Percentiles rank a stretch among this genome's conserved stretches.
Conservation (phyloP, 1,140 invertebrate genomes). For the Eulimnadia texana region DNA sequence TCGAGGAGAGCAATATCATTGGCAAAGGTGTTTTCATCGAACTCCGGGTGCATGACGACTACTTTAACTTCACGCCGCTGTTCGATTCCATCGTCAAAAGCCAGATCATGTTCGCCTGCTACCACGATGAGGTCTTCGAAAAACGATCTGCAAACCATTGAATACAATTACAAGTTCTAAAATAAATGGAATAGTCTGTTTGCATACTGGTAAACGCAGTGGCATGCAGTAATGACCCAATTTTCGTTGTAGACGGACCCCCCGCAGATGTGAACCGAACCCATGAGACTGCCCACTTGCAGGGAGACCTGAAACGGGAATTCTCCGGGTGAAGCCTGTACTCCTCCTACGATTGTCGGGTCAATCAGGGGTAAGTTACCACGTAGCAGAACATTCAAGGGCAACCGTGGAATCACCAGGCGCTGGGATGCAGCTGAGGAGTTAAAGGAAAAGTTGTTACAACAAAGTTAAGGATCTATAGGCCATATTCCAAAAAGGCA, state of each 20-base stretch:
- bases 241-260: constrained; percentile 37
- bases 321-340: background rate
- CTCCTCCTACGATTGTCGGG: constrained; percentile 42
- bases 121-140: constrained; percentile 19
- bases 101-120: constrained; percentile 29
- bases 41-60: constrained; percentile 33
- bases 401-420: constrained; percentile 13
- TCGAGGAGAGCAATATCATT: constrained; percentile 20
- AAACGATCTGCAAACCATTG: too few species aligned
- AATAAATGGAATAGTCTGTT: too few species aligned
- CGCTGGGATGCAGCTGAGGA: constrained; percentile 5
- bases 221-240: constrained; percentile 42
- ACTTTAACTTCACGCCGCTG: constrained; percentile 30
- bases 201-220: too few species aligned
- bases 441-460: background rate
- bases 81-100: constrained; percentile 28
- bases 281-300: constrained; percentile 26
- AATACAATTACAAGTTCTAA: too few species aligned
- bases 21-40: constrained; percentile 22
- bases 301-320: constrained; percentile 37
- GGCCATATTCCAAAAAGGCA: too few species aligned
- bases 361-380: constrained; percentile 10
- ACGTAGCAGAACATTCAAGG: constrained; percentile 14
- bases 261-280: constrained; percentile 38
- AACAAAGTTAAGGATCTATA: background rate